phyloP scores from a whole-genome alignment of 2,113 vertebrate genomes.

The Uria aalge region DNA sequence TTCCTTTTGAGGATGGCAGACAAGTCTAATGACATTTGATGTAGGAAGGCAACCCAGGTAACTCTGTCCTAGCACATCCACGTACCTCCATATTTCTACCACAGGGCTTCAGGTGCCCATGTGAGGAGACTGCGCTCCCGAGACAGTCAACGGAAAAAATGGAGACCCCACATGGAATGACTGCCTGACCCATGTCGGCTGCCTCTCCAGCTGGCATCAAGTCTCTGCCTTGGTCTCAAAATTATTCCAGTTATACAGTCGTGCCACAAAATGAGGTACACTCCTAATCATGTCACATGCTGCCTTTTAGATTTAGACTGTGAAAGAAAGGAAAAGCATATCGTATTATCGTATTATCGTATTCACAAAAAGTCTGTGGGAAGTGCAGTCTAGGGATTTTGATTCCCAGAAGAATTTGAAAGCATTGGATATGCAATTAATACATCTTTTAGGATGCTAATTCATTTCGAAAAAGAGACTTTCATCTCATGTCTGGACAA shows the following conservation, averaged over 20 bases:
- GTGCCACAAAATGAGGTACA: background rate
- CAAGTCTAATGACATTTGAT: background rate
- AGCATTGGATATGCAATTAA: background rate
- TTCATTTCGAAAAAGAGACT: background rate
- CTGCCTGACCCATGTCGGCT: background rate
- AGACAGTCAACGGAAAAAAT: background rate
- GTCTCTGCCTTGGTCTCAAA: background rate
- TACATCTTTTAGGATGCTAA: background rate
- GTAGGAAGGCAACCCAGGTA: background rate
- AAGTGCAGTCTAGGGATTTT: background rate
- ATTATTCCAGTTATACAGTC: background rate
- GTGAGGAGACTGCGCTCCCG: background rate
- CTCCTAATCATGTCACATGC: background rate
- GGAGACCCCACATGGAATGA: background rate
- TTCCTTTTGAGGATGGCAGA: background rate
- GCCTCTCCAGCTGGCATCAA: background rate
- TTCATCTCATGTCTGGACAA: background rate
- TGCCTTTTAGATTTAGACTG: background rate
- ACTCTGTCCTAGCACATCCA: background rate
- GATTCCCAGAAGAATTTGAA: background rate
- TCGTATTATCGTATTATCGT: rapidly evolving
- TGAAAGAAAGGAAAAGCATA: background rate
- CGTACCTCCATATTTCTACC: background rate
- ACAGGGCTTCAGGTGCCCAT: background rate
- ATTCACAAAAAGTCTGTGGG: background rate